Evolutionary conservation across 2,797 vertebrate genomes (phyloP), one percentile per base, ranked within the genome.

Genomic region (Leptodactylus fallax): DNA sequence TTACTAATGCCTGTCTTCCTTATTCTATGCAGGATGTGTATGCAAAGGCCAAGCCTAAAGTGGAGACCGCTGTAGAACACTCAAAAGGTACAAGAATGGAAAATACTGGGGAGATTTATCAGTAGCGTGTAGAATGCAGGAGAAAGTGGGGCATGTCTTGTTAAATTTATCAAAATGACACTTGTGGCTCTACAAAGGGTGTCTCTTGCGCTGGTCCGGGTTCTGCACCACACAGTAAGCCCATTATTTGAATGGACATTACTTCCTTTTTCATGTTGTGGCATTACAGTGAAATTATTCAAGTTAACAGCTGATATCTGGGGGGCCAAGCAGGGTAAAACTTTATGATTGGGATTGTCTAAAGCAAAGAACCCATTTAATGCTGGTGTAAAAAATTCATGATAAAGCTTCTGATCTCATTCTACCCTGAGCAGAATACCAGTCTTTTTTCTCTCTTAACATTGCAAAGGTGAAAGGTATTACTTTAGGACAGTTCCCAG

Each of bases 31-130:
- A 99, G 98, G 93, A 93, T 88, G 93, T 91, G 14, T 97, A 96
- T 91, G 90, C 89, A 88, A 95, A 93, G 10, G 91, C 94, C 91
- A 94, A 96, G 91, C 98, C 98, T 23, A 93, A 92, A 60, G 85
- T 98, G 90, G 93, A 92, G 92, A 90, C 90, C 58, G 93, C 96
- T 6, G 51, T 95, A 88, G 91, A 95, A 0, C 91, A 92, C 58
- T 94, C 95, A 87, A 95, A 93, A 94, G 97, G 97, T 99, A 65
- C 51, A 53, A 82, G 56, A 14, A 8, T 8, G 3, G 49, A 36
- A 45, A 71, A 9, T 25, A 67, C 4, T 25, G 11, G 2, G 0
- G 58, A 61, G 19, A 61, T 61, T 0, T 61, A 61, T 61, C 65
- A 67, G 11, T 65, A 23, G n/a, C 23, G 9, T n/a, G 10, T 23